A percentile compares a stretch with the other conserved stretches of the same genome.
Evolutionary conservation across 1,140 invertebrate genomes (phyloP).

Genomic region (Aphelinus certus): DNA sequence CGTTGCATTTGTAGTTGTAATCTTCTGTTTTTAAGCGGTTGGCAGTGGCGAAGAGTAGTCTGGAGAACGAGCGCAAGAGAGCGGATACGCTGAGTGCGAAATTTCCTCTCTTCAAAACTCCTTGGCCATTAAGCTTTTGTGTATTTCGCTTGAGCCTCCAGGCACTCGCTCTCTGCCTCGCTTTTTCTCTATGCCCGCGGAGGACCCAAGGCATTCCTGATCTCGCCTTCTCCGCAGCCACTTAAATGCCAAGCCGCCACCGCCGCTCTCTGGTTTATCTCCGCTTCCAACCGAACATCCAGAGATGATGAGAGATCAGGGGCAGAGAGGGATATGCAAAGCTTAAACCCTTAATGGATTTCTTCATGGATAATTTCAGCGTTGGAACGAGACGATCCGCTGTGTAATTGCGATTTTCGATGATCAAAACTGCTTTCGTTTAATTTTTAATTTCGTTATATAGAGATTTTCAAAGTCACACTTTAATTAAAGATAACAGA

Average conservation of each 20-base stretch:
- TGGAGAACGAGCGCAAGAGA: neutral
- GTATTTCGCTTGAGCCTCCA: constrained; percentile 25
- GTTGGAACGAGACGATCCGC: neutral
- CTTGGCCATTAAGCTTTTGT: constrained; percentile 41
- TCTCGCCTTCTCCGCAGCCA: constrained; percentile 35
- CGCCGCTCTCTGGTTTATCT: constrained; percentile 41
- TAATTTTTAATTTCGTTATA: no score
- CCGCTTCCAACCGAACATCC: neutral
- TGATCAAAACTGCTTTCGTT: no score
- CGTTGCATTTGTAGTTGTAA: constrained; percentile 20
- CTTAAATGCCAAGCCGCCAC: constrained; percentile 37
- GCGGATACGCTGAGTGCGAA: constrained; percentile 16
- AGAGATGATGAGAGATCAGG: constrained; percentile 13
- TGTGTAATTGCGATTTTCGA: no score
- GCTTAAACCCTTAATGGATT: constrained; percentile 8
- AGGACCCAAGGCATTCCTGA: constrained; percentile 40
- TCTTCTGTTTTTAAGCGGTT: constrained; percentile 36
- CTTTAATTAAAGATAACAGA: no score
- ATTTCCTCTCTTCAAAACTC: constrained; percentile 40
- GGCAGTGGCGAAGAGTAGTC: neutral
- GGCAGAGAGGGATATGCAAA: constrained; percentile 17
- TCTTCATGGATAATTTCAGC: constrained; percentile 21
- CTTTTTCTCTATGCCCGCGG: neutral
- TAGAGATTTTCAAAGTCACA: no score
- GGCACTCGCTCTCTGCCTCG: neutral